Percentiles rank a stretch among this genome's conserved stretches.
These are phyloP conservation scores for Petrocephalus zakoni DNA, from an alignment of 2,113 vertebrate species.

Conservation along the genomic window DNA sequence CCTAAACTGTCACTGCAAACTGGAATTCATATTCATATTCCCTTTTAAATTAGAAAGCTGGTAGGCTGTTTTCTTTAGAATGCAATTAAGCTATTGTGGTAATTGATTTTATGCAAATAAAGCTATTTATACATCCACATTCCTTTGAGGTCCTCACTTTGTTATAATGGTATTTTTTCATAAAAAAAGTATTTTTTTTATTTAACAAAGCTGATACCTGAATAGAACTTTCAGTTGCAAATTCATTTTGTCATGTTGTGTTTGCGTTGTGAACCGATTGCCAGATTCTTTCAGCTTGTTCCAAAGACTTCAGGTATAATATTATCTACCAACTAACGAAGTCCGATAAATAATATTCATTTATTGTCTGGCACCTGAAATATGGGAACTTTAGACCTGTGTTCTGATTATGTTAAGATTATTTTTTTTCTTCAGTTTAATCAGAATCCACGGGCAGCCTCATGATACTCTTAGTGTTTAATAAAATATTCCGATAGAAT, in stretches of 20 bases:
- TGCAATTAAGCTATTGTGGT: slow-evolving; percentile 60
- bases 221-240: neutral
- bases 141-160: slow-evolving; percentile 23
- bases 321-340: neutral
- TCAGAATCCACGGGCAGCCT: neutral
- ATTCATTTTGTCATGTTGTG: slow-evolving; percentile 4
- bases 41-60: slow-evolving; percentile 67
- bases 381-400: neutral
- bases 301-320: neutral
- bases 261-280: neutral
- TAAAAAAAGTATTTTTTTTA: neutral
- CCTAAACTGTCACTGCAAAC: neutral
- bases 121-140: slow-evolving; percentile 42
- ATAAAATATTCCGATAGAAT: neutral
- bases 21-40: slow-evolving; percentile 48
- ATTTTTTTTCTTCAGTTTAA: neutral
- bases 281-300: neutral
- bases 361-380: slow-evolving; percentile 5
- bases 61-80: slow-evolving; percentile 56
- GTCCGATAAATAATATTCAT: neutral
- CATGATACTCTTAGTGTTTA: neutral
- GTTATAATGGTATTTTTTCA: slow-evolving; percentile 11
- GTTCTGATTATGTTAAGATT: neutral
- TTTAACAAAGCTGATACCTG: slow-evolving; percentile 18
- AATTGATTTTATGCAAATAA: slow-evolving; percentile 50